Evolutionary conservation across 2,888 invertebrate species (phyloP), one percentile per base, ranked within the genome.

Genomic region (Melolontha melolontha): DNA sequence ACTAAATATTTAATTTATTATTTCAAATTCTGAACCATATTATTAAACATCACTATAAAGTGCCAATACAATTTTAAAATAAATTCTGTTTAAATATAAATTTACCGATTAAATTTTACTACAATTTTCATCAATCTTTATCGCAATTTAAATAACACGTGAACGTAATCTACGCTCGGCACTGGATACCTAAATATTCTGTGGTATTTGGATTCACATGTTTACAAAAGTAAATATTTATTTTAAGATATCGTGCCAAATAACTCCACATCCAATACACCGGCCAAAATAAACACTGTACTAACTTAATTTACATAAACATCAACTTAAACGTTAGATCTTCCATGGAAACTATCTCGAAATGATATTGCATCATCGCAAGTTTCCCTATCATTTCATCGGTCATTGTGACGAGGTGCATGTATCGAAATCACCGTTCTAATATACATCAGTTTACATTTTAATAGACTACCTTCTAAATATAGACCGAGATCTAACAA

Each of bases 191-290:
- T 6, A 47, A 59, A 29, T 34, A 59, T 47, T 47, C 29, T 34
- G 29, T 29, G 47, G 47, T 29, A 59, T 34, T 14, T 29, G 10
- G 12, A 34, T 27, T 59, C 47, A 12, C n/a, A 47, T 10, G 17
- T 14, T 34, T n/a, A 44, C 16, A 14, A n/a, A 59, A 34, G 42
- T 44, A 12, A 44, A 16, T 59, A 34, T 59, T 59, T 59, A 34
- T 59, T 59, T 59, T 47, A 47, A 5, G 22, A 47, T 17, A 14
- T 14, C 29, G 16, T 59, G 59, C 47, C 59, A 59, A 59, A 59
- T 47, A 44, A 47, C 10, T 29, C 27, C 44, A 34, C 29, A 27
- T 44, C 16, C 29, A 27, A 7, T 47, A 44, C 44, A 10, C 57
- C 17, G n/a, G 11, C 29, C 57, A 57, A 57, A 22, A n/a, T 57